These are phyloP conservation scores for Tetramorium alpestre DNA, from an alignment of 1,140 invertebrate species.

Conservation along the genomic window DNA sequence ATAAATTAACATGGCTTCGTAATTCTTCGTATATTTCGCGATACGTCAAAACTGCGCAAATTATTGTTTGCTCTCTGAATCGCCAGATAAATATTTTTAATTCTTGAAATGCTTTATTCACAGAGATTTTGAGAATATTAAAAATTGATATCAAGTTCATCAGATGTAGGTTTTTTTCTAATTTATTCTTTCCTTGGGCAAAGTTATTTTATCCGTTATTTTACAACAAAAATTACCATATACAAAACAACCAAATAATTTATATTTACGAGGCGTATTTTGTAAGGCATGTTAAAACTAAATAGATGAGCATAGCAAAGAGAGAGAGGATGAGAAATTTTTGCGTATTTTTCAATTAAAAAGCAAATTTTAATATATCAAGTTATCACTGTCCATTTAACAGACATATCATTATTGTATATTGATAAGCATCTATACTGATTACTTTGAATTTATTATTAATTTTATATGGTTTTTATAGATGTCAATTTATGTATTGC, in stretches of 20 bases:
- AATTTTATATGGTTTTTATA: not conserved
- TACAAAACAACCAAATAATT: not conserved
- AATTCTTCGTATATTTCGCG: not conserved
- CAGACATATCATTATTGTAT: not conserved
- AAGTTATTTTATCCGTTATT: not conserved
- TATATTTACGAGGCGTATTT: not conserved
- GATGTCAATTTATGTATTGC: not conserved
- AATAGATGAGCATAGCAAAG: not conserved
- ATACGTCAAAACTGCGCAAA: conserved; percentile 17
- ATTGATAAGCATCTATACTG: not conserved
- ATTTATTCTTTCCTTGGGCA: not conserved
- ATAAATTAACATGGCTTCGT: conserved; percentile 17
- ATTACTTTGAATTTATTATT: not conserved
- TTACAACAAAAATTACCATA: not conserved
- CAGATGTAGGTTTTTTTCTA: not conserved
- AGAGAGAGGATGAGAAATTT: not conserved
- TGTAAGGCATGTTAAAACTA: not conserved
- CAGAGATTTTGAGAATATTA: not conserved
- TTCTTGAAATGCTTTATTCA: conserved; percentile 19
- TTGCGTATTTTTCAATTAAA: not conserved
- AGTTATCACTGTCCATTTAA: not conserved
- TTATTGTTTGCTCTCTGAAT: not conserved
- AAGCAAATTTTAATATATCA: not conserved
- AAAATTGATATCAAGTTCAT: not conserved
- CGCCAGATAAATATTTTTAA: not conserved